These are phyloP conservation scores for Toxotes lorentzi DNA, from an alignment of 2,797 vertebrate genomes.

Conservation along the genomic window DNA sequence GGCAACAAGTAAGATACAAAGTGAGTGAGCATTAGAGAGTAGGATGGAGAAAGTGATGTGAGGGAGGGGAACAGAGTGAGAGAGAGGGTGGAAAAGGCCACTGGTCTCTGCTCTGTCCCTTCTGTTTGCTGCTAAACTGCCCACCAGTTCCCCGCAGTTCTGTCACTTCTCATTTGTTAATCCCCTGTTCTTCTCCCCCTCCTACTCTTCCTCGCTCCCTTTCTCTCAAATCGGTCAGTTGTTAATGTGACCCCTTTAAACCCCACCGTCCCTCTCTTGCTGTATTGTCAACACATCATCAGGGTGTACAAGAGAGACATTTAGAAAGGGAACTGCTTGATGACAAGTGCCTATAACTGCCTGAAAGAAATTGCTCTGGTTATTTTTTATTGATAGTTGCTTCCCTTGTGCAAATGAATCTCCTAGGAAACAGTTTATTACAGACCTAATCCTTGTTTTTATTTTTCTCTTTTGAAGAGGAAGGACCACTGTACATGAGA, in stretches of 20 bases:
- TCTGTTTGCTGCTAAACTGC: slow-evolving; percentile 79
- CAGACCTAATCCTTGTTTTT: background rate
- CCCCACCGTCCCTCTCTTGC: slow-evolving; percentile 65
- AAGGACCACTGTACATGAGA: background rate
- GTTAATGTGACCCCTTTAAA: slow-evolving; percentile 83
- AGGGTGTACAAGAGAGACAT: slow-evolving; percentile 62
- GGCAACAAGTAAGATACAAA: slow-evolving; percentile 50
- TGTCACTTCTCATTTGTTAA: slow-evolving; percentile 83
- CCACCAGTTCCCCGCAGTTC: slow-evolving; percentile 80
- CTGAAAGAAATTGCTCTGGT: slow-evolving; percentile 4
- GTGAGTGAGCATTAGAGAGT: slow-evolving; percentile 63
- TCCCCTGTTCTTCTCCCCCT: slow-evolving; percentile 75
- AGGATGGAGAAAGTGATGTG: slow-evolving; percentile 44
- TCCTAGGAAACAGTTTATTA: background rate
- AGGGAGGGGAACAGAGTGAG: slow-evolving; percentile 65
- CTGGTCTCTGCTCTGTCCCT: slow-evolving; percentile 78
- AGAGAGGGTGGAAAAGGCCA: slow-evolving; percentile 78
- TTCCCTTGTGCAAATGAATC: background rate
- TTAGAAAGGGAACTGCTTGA: slow-evolving; percentile 37
- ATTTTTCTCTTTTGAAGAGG: background rate
- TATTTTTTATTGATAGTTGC: background rate
- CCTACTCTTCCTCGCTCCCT: slow-evolving; percentile 71
- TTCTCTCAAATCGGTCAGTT: slow-evolving; percentile 78
- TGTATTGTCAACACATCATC: slow-evolving; percentile 69
- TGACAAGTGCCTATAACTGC: slow-evolving; percentile 29